Evolutionary conservation across 2,888 invertebrate species (phyloP).

Genomic region (Ceriagrion tenellum): DNA sequence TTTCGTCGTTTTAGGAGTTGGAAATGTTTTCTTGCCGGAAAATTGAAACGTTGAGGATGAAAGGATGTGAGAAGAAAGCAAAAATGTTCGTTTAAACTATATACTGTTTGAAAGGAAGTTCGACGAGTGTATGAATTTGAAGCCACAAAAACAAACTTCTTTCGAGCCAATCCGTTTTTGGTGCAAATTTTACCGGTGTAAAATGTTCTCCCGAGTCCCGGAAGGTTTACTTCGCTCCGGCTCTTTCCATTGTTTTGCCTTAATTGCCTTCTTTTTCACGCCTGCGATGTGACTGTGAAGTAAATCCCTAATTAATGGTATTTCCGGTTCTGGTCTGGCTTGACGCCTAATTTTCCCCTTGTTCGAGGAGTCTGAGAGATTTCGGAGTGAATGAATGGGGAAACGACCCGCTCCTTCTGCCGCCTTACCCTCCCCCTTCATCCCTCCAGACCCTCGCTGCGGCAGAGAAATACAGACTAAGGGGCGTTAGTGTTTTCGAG

Average conservation of each 20-base stretch:
- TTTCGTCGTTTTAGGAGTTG: too few relatives aligned
- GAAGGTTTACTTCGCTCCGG: background rate
- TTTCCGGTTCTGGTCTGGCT: background rate
- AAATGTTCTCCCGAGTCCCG: background rate
- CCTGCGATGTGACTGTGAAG: background rate
- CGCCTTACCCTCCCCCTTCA: too few relatives aligned
- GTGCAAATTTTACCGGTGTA: background rate
- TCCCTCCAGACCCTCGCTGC: background rate
- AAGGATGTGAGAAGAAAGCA: too few relatives aligned
- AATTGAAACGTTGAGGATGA: too few relatives aligned
- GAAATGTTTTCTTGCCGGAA: too few relatives aligned
- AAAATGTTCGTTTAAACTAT: too few relatives aligned
- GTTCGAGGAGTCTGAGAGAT: background rate
- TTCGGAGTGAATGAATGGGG: background rate
- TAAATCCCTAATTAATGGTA: background rate
- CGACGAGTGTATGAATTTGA: too few relatives aligned
- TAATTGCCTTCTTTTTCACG: slow-evolving; percentile 11
- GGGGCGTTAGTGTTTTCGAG: background rate
- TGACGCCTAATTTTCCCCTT: background rate
- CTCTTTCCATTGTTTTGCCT: background rate
- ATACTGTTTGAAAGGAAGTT: too few relatives aligned
- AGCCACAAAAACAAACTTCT: background rate
- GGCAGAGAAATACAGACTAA: background rate
- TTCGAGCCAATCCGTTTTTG: background rate
- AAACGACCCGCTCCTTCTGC: too few relatives aligned